Base-by-base conservation (phyloP, 2,888 invertebrate species). In the Pteria penguin region DNA sequence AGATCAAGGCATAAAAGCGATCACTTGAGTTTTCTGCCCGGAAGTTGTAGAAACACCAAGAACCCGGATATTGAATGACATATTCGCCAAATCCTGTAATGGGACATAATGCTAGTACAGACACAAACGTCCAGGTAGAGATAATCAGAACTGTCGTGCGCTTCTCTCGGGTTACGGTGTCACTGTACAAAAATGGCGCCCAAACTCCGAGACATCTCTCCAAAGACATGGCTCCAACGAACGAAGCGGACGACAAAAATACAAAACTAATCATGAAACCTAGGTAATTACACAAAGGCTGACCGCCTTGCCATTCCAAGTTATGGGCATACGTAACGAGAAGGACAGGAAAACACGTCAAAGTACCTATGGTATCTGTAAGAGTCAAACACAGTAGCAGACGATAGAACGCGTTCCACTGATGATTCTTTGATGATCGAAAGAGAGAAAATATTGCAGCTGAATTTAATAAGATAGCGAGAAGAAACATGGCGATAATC, bases 21-120 rank as follows among this genome's bases (percentile, higher is more conserved):
- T 52, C 61, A 14, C 22, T 18, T 8, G 45, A 11, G 26, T 36
- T 14, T 24, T 45, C 58, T 31, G 55, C 32, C 31, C 58, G 36
- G n/a, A 75, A 75, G 31, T 75, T 70, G 45, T 70, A 75, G 31
- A 75, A 75, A 33, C 75, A 75, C 75, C 75, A 75, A 4, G 75
- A 68, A 24, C 75, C 75, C 1, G 75, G 75, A n/a, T 65, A 75
- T 33, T 75, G 75, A 4, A 62, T 5, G n/a, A 75, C 75, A 58
- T 75, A 70, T 54, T 66, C 63, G 1, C 68, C 68, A 4, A 75
- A 63, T 0, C 75, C 75, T 11, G 62, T 32, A 11, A 75, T 58
- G 5, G 75, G 75, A 2, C 68, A 29, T 27, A 62, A 36, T 14
- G 75, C 36, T 18, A 75, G n/a, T 22, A 36, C n/a, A 27, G 58